These are phyloP conservation scores for Poeciliopsis presidionis DNA, from an alignment of 2,797 vertebrate species.

Conservation along the genomic window DNA sequence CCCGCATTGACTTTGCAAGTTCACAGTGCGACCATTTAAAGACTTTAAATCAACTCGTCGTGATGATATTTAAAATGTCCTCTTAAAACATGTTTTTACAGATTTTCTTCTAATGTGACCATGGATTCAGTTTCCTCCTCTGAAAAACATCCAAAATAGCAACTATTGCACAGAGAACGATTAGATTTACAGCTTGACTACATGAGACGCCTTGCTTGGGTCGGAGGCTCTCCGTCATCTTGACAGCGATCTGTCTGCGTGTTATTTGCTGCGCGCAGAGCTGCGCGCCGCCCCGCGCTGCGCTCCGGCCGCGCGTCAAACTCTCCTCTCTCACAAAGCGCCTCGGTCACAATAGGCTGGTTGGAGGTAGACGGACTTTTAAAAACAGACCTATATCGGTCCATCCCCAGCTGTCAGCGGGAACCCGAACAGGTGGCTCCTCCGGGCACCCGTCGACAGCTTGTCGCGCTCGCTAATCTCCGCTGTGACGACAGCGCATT, in stretches of 20 bases:
- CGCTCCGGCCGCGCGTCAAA: conserved; percentile 19
- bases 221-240: conserved; percentile 4
- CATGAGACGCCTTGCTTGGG: background rate
- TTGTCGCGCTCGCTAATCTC: conserved; percentile 73
- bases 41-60: background rate
- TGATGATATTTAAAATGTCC: background rate
- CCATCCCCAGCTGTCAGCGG: conserved; percentile 70
- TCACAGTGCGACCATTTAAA: background rate
- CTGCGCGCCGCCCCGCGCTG: background rate
- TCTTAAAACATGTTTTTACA: background rate
- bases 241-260: conserved; percentile 1
- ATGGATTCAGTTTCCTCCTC: background rate
- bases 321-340: conserved; percentile 27
- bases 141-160: background rate
- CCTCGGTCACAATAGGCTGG: conserved; percentile 32
- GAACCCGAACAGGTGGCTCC: conserved; percentile 80
- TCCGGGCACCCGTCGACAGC: conserved; percentile 67
- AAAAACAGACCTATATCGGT: conserved; percentile 74
- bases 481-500: conserved; percentile 73
- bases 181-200: background rate
- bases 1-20: background rate
- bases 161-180: background rate
- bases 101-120: background rate
- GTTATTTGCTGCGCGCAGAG: conserved; percentile 14
- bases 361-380: conserved; percentile 57